Evolutionary conservation across 2,888 invertebrate species (phyloP).

Genomic region (Drosophila subsilvestris): DNA sequence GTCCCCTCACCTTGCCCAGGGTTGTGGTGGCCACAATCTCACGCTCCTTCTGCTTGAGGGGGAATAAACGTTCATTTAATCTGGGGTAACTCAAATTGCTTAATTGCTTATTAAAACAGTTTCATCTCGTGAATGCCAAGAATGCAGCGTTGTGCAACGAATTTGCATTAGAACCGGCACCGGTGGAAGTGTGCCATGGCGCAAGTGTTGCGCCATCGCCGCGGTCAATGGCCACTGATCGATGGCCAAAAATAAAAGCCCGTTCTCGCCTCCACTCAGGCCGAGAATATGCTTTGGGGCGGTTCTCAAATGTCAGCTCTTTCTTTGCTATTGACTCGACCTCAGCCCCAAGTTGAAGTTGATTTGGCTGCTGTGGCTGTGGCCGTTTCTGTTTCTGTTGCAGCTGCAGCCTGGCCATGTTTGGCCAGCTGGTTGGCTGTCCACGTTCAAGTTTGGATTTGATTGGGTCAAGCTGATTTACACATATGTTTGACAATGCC

Average conservation of each 20-base stretch:
- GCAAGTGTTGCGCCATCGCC: conserved; percentile 55
- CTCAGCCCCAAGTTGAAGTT: conserved; percentile 28
- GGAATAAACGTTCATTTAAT: not conserved
- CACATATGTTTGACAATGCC: conserved; percentile 10
- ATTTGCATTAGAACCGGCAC: conserved; percentile 53
- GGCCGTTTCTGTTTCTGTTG: conserved; percentile 3
- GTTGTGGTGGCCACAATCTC: conserved; percentile 82
- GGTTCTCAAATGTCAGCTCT: conserved; percentile 45
- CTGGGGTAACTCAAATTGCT: not conserved
- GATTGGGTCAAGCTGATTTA: conserved; percentile 26
- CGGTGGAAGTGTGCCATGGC: conserved; percentile 57
- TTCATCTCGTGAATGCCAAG: conserved; percentile 36
- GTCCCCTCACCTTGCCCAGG: conserved; percentile 82
- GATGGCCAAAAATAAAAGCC: conserved; percentile 38
- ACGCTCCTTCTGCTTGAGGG: conserved; percentile 79
- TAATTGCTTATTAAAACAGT: conserved; percentile 39
- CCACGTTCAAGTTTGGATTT: conserved; percentile 47
- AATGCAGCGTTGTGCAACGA: conserved; percentile 60
- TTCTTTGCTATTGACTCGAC: conserved; percentile 74
- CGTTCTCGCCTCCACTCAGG: conserved; percentile 43
- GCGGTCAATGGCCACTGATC: conserved; percentile 42
- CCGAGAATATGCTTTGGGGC: conserved; percentile 9
- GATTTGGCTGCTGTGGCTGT: not conserved
- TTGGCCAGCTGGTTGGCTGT: conserved; percentile 32
- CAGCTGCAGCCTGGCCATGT: conserved; percentile 41